These are phyloP conservation scores for Eueremaeus valkanovi DNA, from an alignment of 2,888 invertebrate species.

Conservation along the genomic window DNA sequence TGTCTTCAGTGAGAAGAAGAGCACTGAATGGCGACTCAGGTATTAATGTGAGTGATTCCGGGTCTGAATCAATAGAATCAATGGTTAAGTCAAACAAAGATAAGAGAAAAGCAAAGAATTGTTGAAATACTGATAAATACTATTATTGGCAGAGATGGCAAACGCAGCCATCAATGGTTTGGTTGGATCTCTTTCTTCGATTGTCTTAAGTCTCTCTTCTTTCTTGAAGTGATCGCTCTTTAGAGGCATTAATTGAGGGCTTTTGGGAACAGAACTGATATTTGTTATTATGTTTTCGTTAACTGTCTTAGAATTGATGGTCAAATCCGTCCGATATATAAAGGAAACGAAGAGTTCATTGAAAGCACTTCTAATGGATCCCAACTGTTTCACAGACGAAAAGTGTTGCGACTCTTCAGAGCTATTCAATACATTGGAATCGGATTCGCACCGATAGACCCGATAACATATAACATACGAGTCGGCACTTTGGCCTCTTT, in stretches of 20 bases:
- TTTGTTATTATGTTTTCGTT: neutral
- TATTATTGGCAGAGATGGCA: conserved; percentile 23
- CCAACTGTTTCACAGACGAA: conserved; percentile 32
- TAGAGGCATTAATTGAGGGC: conserved; percentile 36
- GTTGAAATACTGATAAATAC: neutral
- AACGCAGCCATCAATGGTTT: conserved; percentile 41
- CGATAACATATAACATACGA: conserved; percentile 85
- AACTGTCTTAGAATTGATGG: conserved; percentile 1
- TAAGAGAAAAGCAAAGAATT: neutral
- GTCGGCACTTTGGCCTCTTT: conserved; percentile 73
- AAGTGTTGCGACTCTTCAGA: conserved; percentile 6
- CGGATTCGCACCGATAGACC: conserved; percentile 58
- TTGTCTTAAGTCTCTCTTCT: neutral
- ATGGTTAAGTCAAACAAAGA: neutral
- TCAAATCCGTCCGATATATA: conserved; percentile 39
- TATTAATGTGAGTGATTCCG: conserved; percentile 3
- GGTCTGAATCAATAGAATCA: conserved; percentile 17
- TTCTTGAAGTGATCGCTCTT: conserved; percentile 41
- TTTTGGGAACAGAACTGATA: conserved; percentile 13
- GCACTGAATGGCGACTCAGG: conserved; percentile 24
- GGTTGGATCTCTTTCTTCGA: conserved; percentile 8
- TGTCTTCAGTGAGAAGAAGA: conserved; percentile 11
- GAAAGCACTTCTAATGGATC: conserved; percentile 33
- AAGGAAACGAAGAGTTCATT: conserved; percentile 40
- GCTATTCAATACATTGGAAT: conserved; percentile 45